Evolutionary conservation across 2,113 vertebrate species (phyloP).

Genomic region (rat (Rattus norvegicus)): GRCr8 NC_086029.1:58292501-58293000

Average conservation of each 20-base stretch:
- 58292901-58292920: neutral
- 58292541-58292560: neutral
- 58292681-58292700: neutral
- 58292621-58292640: neutral
- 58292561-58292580: neutral
- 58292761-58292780: slow-evolving; percentile 14
- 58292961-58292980: neutral
- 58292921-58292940: neutral
- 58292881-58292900: neutral
- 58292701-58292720: slow-evolving; percentile 19
- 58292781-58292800: neutral
- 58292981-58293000: slow-evolving; percentile 3
- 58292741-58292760: slow-evolving; percentile 24
- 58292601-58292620: neutral
- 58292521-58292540: neutral
- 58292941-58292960: neutral
- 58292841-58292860: neutral
- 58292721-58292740: neutral
- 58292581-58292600: neutral
- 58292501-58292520: neutral
- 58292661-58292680: neutral
- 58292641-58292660: neutral
- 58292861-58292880: neutral
- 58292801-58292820: neutral
- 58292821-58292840: neutral